Base-by-base conservation (phyloP, 2,113 vertebrate genomes). In the Epinephelus moara region DNA sequence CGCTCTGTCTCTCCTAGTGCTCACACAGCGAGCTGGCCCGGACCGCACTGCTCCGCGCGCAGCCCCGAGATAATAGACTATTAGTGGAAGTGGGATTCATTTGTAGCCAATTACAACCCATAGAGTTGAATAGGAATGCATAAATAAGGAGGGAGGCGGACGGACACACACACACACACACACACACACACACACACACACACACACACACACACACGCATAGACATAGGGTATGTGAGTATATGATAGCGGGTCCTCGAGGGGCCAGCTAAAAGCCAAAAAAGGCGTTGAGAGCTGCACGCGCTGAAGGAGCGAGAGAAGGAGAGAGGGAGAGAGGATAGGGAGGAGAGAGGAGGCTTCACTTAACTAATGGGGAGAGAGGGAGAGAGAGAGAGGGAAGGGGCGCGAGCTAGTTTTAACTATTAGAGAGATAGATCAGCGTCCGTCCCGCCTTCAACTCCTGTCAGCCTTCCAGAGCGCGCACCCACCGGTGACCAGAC, bases 61-160 rank as follows among this genome's bases (percentile, higher is more conserved):
- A 61, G 88, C 93, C 91, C 53, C 47, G 86, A 95, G 95, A 94
- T 95, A 93, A 93, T 94, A 94, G 95, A 88, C 96, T 93, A 95
- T 96, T 96, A 96, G 90, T 91, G 94, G 94, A 95, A 92, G 78
- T 95, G 95, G 95, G 95, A 96, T 96, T 97, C 95, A 96, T 96
- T 96, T 96, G 96, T 96, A 97, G 96, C 96, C 97, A 97, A 97
- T 97, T 97, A 97, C 95, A 94, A 92, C 33, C 90, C 90, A 77
- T 75, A 82, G 75, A 90, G 94, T 89, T 95, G 95, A 97, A 96
- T 96, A 96, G 95, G 93, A 95, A 94, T 92, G 94, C 94, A 95
- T 96, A 96, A 96, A 96, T 95, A 97, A 85, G 70, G 82, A 85
- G 56, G 57, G 55, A 52, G 27, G 6, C 3, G 18, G 7, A 47